phyloP scores from a whole-genome alignment of 2,113 vertebrate genomes.

The Oenanthe melanoleuca region DNA sequence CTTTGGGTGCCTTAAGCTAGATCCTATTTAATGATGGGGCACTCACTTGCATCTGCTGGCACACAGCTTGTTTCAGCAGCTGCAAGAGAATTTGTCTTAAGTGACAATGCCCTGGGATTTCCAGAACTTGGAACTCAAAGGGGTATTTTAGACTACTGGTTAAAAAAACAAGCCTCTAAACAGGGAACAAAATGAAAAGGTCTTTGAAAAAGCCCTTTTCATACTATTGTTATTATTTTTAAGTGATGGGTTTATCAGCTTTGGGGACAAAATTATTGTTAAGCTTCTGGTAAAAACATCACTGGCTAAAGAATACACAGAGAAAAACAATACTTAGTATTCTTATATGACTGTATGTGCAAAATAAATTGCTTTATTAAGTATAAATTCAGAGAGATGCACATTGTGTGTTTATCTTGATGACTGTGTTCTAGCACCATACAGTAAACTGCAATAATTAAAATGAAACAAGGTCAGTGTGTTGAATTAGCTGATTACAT shows the following conservation, averaged over 20 bases:
- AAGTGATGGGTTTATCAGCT: not conserved
- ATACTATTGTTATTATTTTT: not conserved
- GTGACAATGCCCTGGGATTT: constrained; percentile 30
- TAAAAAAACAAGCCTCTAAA: not conserved
- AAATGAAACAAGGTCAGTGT: not conserved
- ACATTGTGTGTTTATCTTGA: not conserved
- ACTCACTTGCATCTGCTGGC: constrained; percentile 22
- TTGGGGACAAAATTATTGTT: not conserved
- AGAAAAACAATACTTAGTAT: not conserved
- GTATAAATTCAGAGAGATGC: constrained; percentile 3
- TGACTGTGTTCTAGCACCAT: not conserved
- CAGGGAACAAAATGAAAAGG: not conserved
- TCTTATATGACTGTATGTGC: not conserved
- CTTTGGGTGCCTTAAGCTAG: constrained; percentile 69
- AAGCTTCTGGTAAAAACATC: not conserved
- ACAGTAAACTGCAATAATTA: constrained; percentile 2
- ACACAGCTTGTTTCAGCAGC: not conserved
- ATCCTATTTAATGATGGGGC: not conserved
- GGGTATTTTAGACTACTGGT: constrained; percentile 11
- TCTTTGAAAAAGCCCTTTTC: constrained; percentile 17
- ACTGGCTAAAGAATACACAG: not conserved
- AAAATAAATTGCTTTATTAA: constrained; percentile 30
- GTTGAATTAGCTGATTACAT: constrained; percentile 23
- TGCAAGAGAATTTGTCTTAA: constrained; percentile 59
- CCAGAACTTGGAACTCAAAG: constrained; percentile 37